Conservation (phyloP, 1,140 invertebrate species). For the Trachymyrmex cornetzi region DNA sequence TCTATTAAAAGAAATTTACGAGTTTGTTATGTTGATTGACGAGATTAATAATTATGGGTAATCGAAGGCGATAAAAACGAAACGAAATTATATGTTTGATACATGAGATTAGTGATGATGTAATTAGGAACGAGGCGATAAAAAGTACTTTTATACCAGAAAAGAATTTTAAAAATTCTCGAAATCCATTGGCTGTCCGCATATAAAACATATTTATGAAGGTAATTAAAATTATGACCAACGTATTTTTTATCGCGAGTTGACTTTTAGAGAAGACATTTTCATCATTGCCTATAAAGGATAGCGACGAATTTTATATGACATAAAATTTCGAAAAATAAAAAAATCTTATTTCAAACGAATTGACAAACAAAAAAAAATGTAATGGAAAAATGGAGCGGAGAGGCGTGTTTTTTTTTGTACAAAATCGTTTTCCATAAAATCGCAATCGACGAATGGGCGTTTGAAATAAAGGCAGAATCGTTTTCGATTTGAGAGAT, state of each 20-base stretch:
- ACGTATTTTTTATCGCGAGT: background rate
- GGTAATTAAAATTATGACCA: constrained; percentile 5
- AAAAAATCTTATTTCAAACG: background rate
- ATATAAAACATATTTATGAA: background rate
- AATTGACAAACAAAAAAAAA: background rate
- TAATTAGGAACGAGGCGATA: background rate
- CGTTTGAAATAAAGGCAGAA: background rate
- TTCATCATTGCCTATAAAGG: background rate
- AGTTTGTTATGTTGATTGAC: constrained; percentile 10
- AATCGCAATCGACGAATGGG: background rate
- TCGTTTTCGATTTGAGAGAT: background rate
- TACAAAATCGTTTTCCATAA: background rate
- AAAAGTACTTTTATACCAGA: background rate
- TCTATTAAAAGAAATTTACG: background rate
- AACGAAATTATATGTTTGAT: constrained; percentile 4
- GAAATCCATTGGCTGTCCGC: background rate
- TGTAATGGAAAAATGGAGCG: background rate
- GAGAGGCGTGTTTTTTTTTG: background rate
- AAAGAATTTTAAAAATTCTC: background rate
- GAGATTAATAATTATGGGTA: constrained; percentile 1
- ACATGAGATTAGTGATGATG: background rate
- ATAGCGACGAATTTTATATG: background rate
- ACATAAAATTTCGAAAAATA: background rate
- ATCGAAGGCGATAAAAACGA: background rate
- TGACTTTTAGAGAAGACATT: background rate